Conservation (phyloP, 2,888 invertebrate species). For the Drosophila buzzatii region DNA sequence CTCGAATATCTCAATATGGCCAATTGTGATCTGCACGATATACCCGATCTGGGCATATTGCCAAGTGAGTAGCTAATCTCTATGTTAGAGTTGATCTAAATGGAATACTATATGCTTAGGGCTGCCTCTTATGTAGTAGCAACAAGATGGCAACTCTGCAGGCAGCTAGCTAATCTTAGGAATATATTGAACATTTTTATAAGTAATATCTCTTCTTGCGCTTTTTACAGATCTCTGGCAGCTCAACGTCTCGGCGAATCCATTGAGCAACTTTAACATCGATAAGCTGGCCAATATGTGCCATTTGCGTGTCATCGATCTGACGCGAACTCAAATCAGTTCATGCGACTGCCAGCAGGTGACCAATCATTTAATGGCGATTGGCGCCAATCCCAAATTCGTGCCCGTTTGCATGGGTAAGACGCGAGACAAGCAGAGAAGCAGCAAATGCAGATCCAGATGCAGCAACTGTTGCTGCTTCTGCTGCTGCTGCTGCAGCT, state of each 20-base stretch:
- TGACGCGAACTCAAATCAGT: constrained; percentile 81
- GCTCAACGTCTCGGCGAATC: constrained; percentile 89
- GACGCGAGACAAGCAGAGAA: constrained; percentile 30
- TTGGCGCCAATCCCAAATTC: constrained; percentile 77
- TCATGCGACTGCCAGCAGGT: constrained; percentile 82
- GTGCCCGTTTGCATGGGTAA: constrained; percentile 83
- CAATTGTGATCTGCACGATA: constrained; percentile 86
- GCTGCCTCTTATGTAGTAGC: neutral
- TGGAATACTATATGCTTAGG: neutral
- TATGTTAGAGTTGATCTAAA: neutral
- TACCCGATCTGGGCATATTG: constrained; percentile 88
- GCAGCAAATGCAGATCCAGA: neutral
- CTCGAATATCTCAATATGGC: constrained; percentile 88
- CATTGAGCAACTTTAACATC: constrained; percentile 84
- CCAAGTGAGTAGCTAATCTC: constrained; percentile 83
- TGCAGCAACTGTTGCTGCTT: constrained; percentile 22
- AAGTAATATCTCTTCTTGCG: neutral
- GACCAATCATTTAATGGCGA: constrained; percentile 76
- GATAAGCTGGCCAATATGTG: constrained; percentile 88
- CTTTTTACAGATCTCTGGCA: constrained; percentile 85
- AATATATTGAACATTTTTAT: no score
- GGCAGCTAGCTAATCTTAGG: neutral
- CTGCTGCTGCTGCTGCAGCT: constrained; percentile 44
- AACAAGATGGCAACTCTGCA: neutral
- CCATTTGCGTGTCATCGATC: constrained; percentile 87